These are phyloP conservation scores for Thunnus albacares DNA, from an alignment of 2,797 vertebrate genomes.

Conservation along the genomic window DNA sequence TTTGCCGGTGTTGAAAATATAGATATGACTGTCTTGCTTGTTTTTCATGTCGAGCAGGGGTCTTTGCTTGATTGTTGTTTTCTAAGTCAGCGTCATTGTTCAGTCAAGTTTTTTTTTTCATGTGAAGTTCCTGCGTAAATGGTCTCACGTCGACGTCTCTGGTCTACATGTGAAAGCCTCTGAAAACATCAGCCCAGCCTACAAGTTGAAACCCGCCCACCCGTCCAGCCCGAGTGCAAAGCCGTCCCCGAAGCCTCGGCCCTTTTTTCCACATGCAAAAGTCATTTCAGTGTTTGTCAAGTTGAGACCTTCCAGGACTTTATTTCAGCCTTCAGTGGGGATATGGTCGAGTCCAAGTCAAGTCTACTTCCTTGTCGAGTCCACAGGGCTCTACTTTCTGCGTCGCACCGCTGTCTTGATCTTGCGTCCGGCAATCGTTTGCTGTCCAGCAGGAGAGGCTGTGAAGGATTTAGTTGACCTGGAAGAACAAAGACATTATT, in stretches of 20 bases:
- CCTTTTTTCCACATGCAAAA: constrained; percentile 63
- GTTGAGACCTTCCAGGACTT: constrained; percentile 50
- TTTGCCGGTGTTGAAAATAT: constrained; percentile 90
- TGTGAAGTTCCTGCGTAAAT: constrained; percentile 80
- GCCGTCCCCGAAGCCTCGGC: constrained; percentile 66
- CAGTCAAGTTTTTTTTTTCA: constrained; percentile 60
- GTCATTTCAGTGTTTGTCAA: constrained; percentile 75
- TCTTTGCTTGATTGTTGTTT: constrained; percentile 80
- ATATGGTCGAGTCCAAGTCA: constrained; percentile 65
- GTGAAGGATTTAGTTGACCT: constrained; percentile 85
- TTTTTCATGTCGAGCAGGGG: constrained; percentile 62
- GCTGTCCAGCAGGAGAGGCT: constrained; percentile 83
- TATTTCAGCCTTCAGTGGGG: constrained; percentile 49
- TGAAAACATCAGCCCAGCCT: constrained; percentile 46
- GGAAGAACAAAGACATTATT: constrained; percentile 25
- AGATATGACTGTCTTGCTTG: constrained; percentile 75
- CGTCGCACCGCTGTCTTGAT: constrained; percentile 98
- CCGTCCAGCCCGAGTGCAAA: constrained; percentile 74
- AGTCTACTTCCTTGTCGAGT: constrained; percentile 55
- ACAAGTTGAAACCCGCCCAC: constrained; percentile 41
- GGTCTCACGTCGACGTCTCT: constrained; percentile 58
- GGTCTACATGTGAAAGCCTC: constrained; percentile 58
- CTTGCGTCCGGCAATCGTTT: constrained; percentile 90
- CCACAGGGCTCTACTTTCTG: constrained; percentile 88
- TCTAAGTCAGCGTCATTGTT: constrained; percentile 64